Conservation (phyloP, 1,140 invertebrate genomes). For the Penaeus japonicus region DNA sequence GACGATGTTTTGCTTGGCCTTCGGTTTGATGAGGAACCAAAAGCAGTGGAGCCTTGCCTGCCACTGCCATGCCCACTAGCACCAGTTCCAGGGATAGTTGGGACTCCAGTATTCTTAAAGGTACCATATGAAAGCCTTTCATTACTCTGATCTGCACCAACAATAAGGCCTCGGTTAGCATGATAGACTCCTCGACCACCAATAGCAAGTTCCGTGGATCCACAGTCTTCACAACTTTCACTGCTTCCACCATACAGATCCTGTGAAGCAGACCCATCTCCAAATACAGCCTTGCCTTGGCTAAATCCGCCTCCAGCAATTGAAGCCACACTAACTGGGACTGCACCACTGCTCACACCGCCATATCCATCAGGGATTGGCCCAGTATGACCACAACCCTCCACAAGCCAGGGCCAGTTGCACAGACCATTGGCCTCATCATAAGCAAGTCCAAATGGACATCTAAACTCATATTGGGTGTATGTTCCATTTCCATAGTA, state of each 20-base stretch:
- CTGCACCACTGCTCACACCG: not conserved
- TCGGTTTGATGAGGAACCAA: not conserved
- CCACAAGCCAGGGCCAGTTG: conserved; percentile 84
- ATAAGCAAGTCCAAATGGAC: conserved; percentile 82
- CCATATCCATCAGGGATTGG: conserved; percentile 30
- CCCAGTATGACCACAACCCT: conserved; percentile 70
- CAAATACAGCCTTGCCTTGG: conserved; percentile 35
- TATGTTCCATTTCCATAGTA: conserved; percentile 72
- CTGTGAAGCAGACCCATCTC: not conserved
- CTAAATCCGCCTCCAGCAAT: conserved; percentile 31
- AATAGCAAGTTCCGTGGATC: conserved; percentile 34
- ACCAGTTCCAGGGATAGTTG: not conserved
- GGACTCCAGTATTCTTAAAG: not conserved
- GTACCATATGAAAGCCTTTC: conserved; percentile 38
- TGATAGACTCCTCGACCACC: conserved; percentile 49
- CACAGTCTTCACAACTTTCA: conserved; percentile 47
- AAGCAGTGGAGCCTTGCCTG: not conserved
- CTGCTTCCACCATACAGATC: not conserved
- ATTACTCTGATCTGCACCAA: conserved; percentile 29
- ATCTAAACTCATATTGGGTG: conserved; percentile 82
- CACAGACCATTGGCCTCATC: conserved; percentile 77
- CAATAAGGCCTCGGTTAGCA: conserved; percentile 47
- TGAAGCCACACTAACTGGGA: conserved; percentile 36
- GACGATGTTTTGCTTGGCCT: not conserved
- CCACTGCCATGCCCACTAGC: not conserved